Percentiles rank a stretch among this genome's conserved stretches.
phyloP scores from a whole-genome alignment of 37 sponge, comb jelly and placozoan species.

The Dysidea cf. avara region DNA sequence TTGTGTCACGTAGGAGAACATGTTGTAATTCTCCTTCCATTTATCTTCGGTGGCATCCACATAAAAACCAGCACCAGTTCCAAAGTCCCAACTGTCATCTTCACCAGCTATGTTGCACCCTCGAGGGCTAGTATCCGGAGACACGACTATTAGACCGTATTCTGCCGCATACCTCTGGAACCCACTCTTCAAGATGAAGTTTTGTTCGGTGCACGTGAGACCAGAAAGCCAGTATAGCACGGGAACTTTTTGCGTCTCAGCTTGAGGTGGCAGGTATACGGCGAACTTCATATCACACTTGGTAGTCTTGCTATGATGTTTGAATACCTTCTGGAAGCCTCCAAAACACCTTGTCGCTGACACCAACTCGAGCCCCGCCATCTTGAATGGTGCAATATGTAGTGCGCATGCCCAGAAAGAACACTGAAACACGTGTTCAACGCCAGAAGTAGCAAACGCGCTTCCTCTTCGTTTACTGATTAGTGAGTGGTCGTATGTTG shows the following conservation, averaged over 20 bases:
- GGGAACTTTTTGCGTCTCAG: constrained; percentile 76
- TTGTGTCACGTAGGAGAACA: constrained; percentile 92
- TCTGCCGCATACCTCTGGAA: constrained; percentile 85
- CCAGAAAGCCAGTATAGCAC: constrained; percentile 96
- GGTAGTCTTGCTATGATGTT: constrained; percentile 71
- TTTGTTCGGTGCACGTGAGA: constrained; percentile 96
- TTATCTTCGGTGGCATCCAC: constrained; percentile 93
- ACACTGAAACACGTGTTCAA: too few species aligned
- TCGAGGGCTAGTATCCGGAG: constrained; percentile 96
- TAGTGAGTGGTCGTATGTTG: too few species aligned
- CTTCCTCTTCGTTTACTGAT: too few species aligned
- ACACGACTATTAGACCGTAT: constrained; percentile 80
- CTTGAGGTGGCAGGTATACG: constrained; percentile 83
- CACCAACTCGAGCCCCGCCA: constrained; percentile 69
- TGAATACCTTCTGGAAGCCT: constrained; percentile 82
- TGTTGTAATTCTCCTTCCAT: constrained; percentile 97
- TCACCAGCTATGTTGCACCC: constrained; percentile 97
- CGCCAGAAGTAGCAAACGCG: too few species aligned
- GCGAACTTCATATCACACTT: constrained; percentile 94
- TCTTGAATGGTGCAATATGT: constrained; percentile 3
- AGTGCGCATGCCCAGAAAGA: too few species aligned
- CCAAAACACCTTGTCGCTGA: constrained; percentile 73
- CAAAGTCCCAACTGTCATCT: constrained; percentile 93
- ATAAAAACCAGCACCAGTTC: constrained; percentile 97
- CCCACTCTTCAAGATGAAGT: constrained; percentile 86